phyloP scores from a whole-genome alignment of 2,797 vertebrate genomes.

The Podargus strigoides region DNA sequence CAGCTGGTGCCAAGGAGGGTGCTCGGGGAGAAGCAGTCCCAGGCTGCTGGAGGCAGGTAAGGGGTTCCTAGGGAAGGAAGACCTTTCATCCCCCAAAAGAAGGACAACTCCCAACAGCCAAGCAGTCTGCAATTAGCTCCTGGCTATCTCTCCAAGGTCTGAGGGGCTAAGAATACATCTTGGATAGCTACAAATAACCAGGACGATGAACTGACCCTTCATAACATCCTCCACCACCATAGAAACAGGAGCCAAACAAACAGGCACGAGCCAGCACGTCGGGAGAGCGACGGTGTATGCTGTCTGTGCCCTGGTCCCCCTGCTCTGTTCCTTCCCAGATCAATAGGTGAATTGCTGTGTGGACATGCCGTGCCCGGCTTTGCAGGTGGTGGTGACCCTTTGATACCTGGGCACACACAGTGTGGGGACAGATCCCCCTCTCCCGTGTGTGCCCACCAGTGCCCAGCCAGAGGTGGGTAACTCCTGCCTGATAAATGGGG shows the following conservation, averaged over 20 bases:
- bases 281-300: neutral
- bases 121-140: neutral
- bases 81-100: neutral
- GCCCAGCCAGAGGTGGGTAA: neutral
- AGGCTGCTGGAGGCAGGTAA: neutral
- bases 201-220: neutral
- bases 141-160: neutral
- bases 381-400: neutral
- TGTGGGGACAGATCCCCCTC: neutral
- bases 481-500: neutral
- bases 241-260: slow-evolving; percentile 36
- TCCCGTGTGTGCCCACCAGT: fast-evolving
- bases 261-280: neutral
- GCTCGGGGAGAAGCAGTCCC: neutral
- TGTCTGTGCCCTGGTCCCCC: neutral
- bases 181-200: neutral
- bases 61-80: neutral
- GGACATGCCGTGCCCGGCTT: neutral
- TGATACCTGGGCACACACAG: neutral
- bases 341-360: neutral
- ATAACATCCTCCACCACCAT: neutral
- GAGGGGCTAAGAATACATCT: neutral
- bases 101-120: fast-evolving
- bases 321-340: neutral
- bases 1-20: neutral